Base-by-base conservation (phyloP, 2,888 invertebrate species). In the Alcis repandata region DNA sequence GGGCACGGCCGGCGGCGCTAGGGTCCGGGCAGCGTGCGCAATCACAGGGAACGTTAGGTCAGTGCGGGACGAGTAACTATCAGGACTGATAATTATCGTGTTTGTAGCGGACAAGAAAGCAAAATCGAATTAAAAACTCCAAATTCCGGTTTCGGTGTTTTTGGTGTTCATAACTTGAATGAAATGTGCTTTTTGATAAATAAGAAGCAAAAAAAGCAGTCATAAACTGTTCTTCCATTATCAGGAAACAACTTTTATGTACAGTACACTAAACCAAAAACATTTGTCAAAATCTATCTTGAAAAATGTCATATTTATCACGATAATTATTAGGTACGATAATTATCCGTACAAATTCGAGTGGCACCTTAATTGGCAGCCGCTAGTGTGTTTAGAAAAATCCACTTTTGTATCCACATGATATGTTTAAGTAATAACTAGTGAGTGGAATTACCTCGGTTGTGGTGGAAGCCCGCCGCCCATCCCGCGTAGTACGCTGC, bases 401-500 rank as follows among this genome's bases (percentile, higher is more conserved):
- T 49, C 32, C 10, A 10, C 22, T 9, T 46, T 1, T 33, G 20
- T 32, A 48, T 17, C 49, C 32, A 49, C 17, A 32, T 10, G 11
- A 1, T 7, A 33, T 11, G 17, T 33, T 33, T n/a, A 17, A 2
- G 2, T 27, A 7, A 11, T n/a, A 15, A 17, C n/a, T 22, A 6
- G 13, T 3, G n/a, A 19, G 33, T 33, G 19, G 33, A 46, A 56
- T 84, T 74, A 93, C 92, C 92, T 89, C 92, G 88, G 79, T 94
- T 95, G 71, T 95, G 95, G 67, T 95, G 95, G 79, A 94, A 95
- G 2, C 96, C 96, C 0, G 95, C 95, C 77, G 95, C 94, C 94
- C 95, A 95, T 7, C 96, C 96, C 1, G 96, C 95, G 82, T 95
- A 95, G 84, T 95, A 95, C 3, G 95, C 96, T 15, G 97, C 96